A percentile compares a stretch with the other conserved stretches of the same genome.
phyloP scores from a whole-genome alignment of 2,113 vertebrate species.

The Amphiprion percula region DNA sequence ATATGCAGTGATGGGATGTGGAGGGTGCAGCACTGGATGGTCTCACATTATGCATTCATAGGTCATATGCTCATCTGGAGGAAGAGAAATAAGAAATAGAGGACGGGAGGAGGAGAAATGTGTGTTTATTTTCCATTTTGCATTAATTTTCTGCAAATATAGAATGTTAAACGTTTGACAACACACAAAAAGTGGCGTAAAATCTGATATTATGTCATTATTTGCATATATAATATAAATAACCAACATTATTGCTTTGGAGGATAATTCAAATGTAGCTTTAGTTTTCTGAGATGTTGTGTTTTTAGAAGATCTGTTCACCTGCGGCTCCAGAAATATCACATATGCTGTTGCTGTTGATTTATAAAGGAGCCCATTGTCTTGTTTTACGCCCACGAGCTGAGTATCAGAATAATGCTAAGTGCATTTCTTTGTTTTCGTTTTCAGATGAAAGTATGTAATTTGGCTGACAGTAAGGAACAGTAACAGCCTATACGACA shows the following conservation, averaged over 20 bases:
- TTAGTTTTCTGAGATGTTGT: neutral
- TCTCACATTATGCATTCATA: constrained; percentile 39
- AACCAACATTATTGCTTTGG: neutral
- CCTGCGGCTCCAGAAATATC: neutral
- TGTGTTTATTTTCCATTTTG: neutral
- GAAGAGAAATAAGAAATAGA: neutral
- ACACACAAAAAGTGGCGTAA: neutral
- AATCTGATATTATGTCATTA: neutral
- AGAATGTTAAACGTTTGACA: neutral
- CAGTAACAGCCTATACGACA: constrained; percentile 26
- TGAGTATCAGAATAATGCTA: constrained; percentile 26
- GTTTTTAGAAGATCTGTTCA: neutral
- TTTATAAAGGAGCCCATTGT: constrained; percentile 20
- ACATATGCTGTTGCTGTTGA: constrained; percentile 4
- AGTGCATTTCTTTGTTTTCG: constrained; percentile 43
- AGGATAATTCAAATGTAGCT: neutral
- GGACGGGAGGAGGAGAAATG: neutral
- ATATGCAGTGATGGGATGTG: constrained; percentile 21
- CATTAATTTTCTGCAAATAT: neutral
- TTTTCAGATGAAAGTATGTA: constrained; percentile 32
- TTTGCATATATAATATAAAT: neutral
- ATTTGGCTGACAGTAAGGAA: constrained; percentile 18
- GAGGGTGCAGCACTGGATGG: constrained; percentile 8
- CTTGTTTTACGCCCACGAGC: constrained; percentile 29
- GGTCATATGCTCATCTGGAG: constrained; percentile 23